Base-by-base conservation (phyloP, 2,113 vertebrate species). In the Lagopus muta region DNA sequence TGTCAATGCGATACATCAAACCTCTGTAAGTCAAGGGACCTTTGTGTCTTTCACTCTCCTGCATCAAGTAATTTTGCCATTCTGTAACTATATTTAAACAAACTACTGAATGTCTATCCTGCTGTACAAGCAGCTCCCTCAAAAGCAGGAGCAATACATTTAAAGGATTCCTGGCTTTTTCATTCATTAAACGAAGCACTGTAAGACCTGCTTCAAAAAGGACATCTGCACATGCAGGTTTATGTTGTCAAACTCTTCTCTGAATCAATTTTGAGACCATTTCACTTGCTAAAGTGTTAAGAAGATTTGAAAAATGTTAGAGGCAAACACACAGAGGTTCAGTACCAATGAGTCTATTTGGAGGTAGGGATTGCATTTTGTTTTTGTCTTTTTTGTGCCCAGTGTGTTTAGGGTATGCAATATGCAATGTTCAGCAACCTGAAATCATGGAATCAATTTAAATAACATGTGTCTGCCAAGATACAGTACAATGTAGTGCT, bases 391-490 rank as follows among this genome's bases (percentile, higher is more conserved):
- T 69, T 82, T 12, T 86, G 80, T 58, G 54, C n/a, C 13, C 40
- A 25, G 21, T 88, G 50, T 62, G 30, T 82, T 73, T 85, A 64
- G 13, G 27, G 20, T 62, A 54, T 32, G 67, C 28, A 70, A 15
- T 82, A 50, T 13, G 32, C 76, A 72, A 86, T 2, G 2, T 84
- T 89, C 78, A 73, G 88, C 75, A 89, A 86, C 71, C 54, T 89
- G 92, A 95, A 92, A 77, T 92, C 79, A 80, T 95, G 94, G 85
- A 95, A 94, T 28, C 36, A 73, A 91, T 88, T 21, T 45, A 42
- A 77, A 25, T 79, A 94, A 48, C 21, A 22, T 38, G 30, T 1
- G 36, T 79, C 72, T 94, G 85, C 92, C 92, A 95, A 91, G 89
- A 82, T 15, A 52, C 11, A 65, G 87, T 55, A 38, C 66, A 81